Conservation (phyloP, 92 coral and sea anemone genomes). For the Nematostella vectensis region DNA sequence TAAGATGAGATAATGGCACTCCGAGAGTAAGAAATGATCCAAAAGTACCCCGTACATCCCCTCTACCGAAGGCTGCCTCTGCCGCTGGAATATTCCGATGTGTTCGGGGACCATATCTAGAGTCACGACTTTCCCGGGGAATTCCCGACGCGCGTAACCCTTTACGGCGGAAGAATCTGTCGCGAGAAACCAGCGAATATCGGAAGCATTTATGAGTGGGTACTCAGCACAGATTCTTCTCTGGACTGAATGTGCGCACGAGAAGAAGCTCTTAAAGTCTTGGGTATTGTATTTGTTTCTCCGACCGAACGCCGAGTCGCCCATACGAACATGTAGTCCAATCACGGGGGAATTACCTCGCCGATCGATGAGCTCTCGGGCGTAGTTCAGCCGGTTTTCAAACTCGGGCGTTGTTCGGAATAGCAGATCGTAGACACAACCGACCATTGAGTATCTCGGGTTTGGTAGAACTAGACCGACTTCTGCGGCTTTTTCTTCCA, state of each 20-base stretch:
- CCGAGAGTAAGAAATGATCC: conserved; percentile 55
- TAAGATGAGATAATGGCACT: conserved; percentile 46
- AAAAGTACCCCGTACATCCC: conserved; percentile 34
- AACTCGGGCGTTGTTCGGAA: conserved; percentile 35
- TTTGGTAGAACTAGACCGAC: conserved; percentile 9
- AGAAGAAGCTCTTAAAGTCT: conserved; percentile 27
- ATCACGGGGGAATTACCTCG: conserved; percentile 5
- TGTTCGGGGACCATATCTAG: conserved; percentile 38
- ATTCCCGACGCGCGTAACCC: conserved; percentile 20
- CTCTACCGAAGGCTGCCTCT: conserved; percentile 20
- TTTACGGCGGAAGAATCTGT: conserved; percentile 35
- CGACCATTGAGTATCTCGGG: conserved; percentile 12
- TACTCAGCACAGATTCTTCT: conserved; percentile 1
- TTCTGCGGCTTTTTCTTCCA: conserved; percentile 10
- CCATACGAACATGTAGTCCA: conserved; percentile 66
- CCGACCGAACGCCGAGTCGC: conserved; percentile 35
- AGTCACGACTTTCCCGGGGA: conserved; percentile 26
- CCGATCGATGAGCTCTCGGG: conserved; percentile 15
- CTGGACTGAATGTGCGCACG: conserved; percentile 28
- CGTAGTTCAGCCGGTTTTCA: conserved; percentile 13
- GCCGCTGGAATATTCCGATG: conserved; percentile 26
- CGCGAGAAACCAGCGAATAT: conserved; percentile 52
- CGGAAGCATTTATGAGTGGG: background rate
- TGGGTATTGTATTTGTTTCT: conserved; percentile 10
- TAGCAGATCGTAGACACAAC: conserved; percentile 55